Percentiles rank a stretch among this genome's conserved stretches.
These are phyloP conservation scores for Nebria ingens DNA, from an alignment of 1,140 invertebrate species.

Conservation along the genomic window DNA sequence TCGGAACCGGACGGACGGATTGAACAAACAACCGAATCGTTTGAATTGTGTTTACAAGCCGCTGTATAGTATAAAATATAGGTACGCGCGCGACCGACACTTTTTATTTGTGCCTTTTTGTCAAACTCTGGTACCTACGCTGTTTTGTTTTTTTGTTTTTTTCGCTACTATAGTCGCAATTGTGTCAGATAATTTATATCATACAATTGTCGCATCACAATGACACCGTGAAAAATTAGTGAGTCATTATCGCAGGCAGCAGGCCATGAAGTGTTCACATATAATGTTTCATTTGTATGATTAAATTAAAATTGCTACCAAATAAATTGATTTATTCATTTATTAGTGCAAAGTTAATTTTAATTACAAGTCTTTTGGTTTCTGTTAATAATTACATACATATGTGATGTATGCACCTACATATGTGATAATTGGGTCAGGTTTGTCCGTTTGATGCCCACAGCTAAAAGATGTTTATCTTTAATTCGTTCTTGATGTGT, in stretches of 20 bases:
- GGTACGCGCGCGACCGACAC: too few species aligned
- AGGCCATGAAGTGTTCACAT: constrained; percentile 1
- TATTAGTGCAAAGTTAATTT: too few species aligned
- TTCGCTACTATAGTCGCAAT: not conserved
- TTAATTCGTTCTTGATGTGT: constrained; percentile 5
- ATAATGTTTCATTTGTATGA: not conserved
- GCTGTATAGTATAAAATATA: too few species aligned
- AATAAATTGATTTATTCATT: not conserved
- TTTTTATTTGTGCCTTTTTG: not conserved
- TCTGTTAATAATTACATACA: too few species aligned
- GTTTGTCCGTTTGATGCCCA: not conserved
- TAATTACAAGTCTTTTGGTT: too few species aligned
- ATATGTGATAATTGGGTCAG: not conserved
- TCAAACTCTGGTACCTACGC: not conserved
- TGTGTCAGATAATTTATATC: constrained; percentile 4
- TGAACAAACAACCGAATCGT: not conserved
- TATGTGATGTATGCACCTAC: too few species aligned
- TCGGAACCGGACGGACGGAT: not conserved
- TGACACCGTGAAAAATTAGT: constrained; percentile 9
- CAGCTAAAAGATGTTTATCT: not conserved
- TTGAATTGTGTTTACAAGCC: not conserved
- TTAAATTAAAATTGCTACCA: not conserved
- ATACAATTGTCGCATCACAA: constrained; percentile 4
- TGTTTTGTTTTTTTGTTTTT: not conserved
- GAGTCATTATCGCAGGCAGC: not conserved